These are phyloP conservation scores for Phataginus tetradactyla DNA, from an alignment of 2,797 vertebrate species.

Conservation along the genomic window DNA sequence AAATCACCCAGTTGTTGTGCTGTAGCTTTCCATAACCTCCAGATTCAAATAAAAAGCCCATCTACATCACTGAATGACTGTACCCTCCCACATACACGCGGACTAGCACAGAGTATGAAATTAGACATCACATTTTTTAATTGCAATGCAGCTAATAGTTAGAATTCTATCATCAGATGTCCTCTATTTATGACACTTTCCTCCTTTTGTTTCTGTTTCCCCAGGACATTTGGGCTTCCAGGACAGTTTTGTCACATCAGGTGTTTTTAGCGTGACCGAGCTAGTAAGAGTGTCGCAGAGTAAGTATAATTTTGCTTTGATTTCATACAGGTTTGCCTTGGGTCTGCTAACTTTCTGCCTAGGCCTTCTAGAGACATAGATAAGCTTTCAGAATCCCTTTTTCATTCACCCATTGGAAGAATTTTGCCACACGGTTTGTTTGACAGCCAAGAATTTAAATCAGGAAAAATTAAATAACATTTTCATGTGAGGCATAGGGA, in stretches of 20 bases:
- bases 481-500: background rate
- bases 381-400: background rate
- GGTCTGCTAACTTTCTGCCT: slow-evolving; percentile 13
- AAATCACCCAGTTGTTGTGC: slow-evolving; percentile 85
- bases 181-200: slow-evolving; percentile 72
- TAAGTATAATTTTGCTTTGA: slow-evolving; percentile 88
- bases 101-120: slow-evolving; percentile 82
- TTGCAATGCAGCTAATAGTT: slow-evolving; percentile 81
- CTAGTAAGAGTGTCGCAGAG: slow-evolving; percentile 98
- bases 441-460: slow-evolving; percentile 61
- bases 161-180: slow-evolving; percentile 63
- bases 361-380: background rate
- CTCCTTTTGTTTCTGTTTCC: slow-evolving; percentile 85
- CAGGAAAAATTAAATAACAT: slow-evolving; percentile 57
- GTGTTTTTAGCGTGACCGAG: slow-evolving; percentile 98
- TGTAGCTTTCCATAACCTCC: slow-evolving; percentile 82
- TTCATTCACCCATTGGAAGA: background rate
- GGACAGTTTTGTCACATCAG: slow-evolving; percentile 99
- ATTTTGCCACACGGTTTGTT: background rate
- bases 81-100: slow-evolving; percentile 84
- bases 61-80: slow-evolving; percentile 81
- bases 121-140: slow-evolving; percentile 79
- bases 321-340: slow-evolving; percentile 3
- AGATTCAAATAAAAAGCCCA: slow-evolving; percentile 84
- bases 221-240: slow-evolving; percentile 98